Evolutionary conservation across 2,888 invertebrate genomes (phyloP), one percentile per base, ranked within the genome.

Genomic region (Eupithecia subfuscata): DNA sequence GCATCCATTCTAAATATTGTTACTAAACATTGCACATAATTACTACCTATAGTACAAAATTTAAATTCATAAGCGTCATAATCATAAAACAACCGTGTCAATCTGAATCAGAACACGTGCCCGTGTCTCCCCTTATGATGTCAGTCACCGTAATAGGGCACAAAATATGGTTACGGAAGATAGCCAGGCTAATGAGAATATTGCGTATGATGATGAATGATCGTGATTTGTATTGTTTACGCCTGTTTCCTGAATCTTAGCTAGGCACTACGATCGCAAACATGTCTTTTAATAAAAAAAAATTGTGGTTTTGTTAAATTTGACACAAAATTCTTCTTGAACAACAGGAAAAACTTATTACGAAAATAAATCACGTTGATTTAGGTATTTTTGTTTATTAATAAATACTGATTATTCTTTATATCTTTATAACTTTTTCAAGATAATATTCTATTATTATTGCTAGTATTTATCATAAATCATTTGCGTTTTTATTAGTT

Each of bases 71-170:
- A 12, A 25, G 60, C 25, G 14, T 11, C 14, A 25, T 60, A 60
- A 60, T 11, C 14, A 25, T 60, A 60, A 60, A 60, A 60, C 60
- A n/a, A 25, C 25, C 4, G 25, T 60, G 60, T 25, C 22, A 25
- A 56, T 22, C 22, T 76, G 69, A 77, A 79, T 82, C 80, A 81
- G 77, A 79, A 73, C 76, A 71, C 79, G 74, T 79, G 78, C 72
- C 40, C 75, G 76, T 78, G 77, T 72, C 81, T 81, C 79, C 73
- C 76, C 63, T 73, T 79, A 81, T 87, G 87, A 87, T 84, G 83
- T 87, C 86, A 87, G 82, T 78, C 65, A 72, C 84, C 81, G 67
- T 83, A 81, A 81, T 81, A 81, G 84, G 85, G 80, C 74, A 75
- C 81, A 79, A 81, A 82, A 83, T 82, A 83, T 82, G 75, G 81